Base-by-base conservation (phyloP, 2,113 vertebrate genomes). In the Chlamydotis undulata region DNA sequence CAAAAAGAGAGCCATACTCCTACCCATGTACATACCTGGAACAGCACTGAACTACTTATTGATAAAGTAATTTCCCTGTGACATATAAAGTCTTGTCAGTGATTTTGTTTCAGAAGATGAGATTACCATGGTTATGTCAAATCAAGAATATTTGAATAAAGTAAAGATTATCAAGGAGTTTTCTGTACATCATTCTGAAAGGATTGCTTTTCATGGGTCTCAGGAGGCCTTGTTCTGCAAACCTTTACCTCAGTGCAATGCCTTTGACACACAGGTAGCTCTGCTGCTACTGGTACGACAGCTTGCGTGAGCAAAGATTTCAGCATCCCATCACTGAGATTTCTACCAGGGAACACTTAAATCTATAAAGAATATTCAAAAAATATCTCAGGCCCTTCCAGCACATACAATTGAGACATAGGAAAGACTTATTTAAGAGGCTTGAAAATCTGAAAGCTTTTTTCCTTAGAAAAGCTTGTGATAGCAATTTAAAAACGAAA, bases 401-500 rank as follows among this genome's bases (percentile, higher is more conserved):
- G 23, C 24, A 35, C 9, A 49, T 28, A 56, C 9, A 86, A 55
- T 9, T 55, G 71, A 83, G 61, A 67, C 41, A 45, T 12, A 29
- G 39, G n/a, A 74, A 89, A 87, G 81, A 80, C 78, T 87, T 93
- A 87, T 78, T 87, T 70, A 93, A 57, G 10, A 29, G 17, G 4
- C 45, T 50, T 83, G 83, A 92, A 90, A 85, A 94, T 75, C 59
- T 37, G 39, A 86, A 86, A 83, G 31, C 12, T 61, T 56, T 53
- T 61, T 70, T 71, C 0, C 0, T 55, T 92, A 76, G 50, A 92
- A 89, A 92, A 85, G 57, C 7, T 89, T 91, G 56, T 23, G 49
- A 53, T 37, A 82, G 65, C 28, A 87, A 84, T 92, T 95, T 93
- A 68, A 96, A 97, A 94, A 81, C 83, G 84, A 90, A 94, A 71